phyloP scores from a whole-genome alignment of 1,140 invertebrate genomes.

The Heliconius melpomene region DNA sequence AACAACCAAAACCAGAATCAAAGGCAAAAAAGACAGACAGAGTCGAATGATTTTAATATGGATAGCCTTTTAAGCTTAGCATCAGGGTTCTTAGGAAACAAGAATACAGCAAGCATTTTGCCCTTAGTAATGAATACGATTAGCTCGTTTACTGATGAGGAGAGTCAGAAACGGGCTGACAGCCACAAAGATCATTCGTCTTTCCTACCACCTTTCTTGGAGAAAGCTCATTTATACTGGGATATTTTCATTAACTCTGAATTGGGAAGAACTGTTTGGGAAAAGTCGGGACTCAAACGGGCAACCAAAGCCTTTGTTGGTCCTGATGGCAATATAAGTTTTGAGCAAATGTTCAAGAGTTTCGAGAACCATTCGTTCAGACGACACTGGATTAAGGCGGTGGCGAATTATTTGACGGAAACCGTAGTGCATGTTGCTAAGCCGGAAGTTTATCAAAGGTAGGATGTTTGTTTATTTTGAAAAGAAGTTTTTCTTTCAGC shows the following conservation, averaged over 20 bases:
- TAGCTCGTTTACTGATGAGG: conserved; percentile 78
- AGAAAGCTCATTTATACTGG: conserved; percentile 88
- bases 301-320: conserved; percentile 83
- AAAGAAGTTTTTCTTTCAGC: too few species aligned
- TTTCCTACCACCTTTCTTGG: conserved; percentile 87
- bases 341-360: conserved; percentile 86
- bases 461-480: conserved; percentile 47
- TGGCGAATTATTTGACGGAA: conserved; percentile 88
- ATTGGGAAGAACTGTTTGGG: conserved; percentile 86
- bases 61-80: conserved; percentile 84
- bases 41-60: conserved; percentile 70
- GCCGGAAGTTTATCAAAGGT: conserved; percentile 88
- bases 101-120: conserved; percentile 82
- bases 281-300: conserved; percentile 86
- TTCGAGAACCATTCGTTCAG: conserved; percentile 89
- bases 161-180: conserved; percentile 80
- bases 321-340: conserved; percentile 85
- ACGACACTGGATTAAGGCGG: conserved; percentile 88
- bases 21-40: conserved; percentile 49
- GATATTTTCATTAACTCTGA: conserved; percentile 90
- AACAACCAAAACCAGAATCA: conserved; percentile 47
- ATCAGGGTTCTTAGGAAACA: conserved; percentile 82
- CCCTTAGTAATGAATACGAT: conserved; percentile 85
- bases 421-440: conserved; percentile 88
- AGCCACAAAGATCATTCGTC: conserved; percentile 87